Evolutionary conservation across 2,113 vertebrate genomes (phyloP), one percentile per base, ranked within the genome.

Genomic region (Athene cunicularia): DNA sequence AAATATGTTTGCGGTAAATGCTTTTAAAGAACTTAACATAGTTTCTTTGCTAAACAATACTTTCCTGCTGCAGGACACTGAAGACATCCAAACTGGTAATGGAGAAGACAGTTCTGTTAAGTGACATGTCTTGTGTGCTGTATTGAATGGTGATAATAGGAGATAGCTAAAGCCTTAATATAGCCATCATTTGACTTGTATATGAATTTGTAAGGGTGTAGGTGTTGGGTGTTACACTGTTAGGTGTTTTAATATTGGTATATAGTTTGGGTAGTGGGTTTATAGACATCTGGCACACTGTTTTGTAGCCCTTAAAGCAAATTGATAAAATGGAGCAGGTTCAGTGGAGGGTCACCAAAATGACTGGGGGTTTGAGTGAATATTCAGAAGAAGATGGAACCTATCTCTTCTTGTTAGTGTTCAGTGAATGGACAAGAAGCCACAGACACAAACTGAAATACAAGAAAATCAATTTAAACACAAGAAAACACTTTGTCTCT

Each of bases 281-380:
- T 80, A 67, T 26, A 73, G 35, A 14, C 14, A 20, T 75, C 17
- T 59, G 21, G 21, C 58, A 64, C 49, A 41, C 32, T 8, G 23
- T 32, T 80, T 63, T n/a, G 8, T 45, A 52, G 6, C 3, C 18
- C 23, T 50, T 63, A 58, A 30, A 70, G 43, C 17, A 45, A 68
- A 16, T 21, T 56, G 27, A 43, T 15, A 62, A 80, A 43, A 12
- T 26, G 60, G 8, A 56, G 23, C 60, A 74, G 12, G 35, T 56
- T 85, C 32, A 30, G 32, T 37, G 32, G 53, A 68, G 22, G 11
- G 19, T 26, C 11, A 43, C 6, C 23, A 23, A 12, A 14, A 27
- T 14, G 23, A 6, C 2, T 68, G 23, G 5, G 11, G 16, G 7
- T 26, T 82, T 50, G 60, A 80, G 20, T 0, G 0, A 27, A 63